Conservation (phyloP, 30 jellyfish, hydroid and myxozoan genomes). For the Pseudorhiza aurosa region DNA sequence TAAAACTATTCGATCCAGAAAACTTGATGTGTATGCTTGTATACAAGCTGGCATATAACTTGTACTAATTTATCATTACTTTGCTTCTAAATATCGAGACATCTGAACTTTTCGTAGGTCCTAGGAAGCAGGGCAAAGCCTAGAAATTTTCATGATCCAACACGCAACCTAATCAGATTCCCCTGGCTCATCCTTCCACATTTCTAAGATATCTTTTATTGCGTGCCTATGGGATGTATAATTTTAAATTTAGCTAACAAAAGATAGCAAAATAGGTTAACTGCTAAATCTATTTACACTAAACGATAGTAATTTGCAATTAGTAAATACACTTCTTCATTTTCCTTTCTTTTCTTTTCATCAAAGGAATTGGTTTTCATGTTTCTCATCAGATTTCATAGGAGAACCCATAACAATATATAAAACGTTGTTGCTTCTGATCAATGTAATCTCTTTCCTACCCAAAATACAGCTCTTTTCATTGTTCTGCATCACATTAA, state of each 20-base stretch:
- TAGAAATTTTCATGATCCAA: no score
- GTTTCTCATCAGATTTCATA: slow-evolving; percentile 2
- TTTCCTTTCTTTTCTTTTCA: not conserved
- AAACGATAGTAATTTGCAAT: not conserved
- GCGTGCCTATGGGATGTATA: not conserved
- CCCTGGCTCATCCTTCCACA: no score
- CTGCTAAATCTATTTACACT: not conserved
- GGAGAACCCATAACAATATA: slow-evolving; percentile 13
- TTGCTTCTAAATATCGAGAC: no score
- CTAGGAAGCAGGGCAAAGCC: no score
- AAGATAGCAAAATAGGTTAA: not conserved
- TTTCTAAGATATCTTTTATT: no score
- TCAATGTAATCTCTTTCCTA: slow-evolving; percentile 11
- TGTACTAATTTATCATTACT: no score
- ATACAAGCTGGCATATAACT: no score
- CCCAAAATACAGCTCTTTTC: not conserved
- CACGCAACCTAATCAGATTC: no score
- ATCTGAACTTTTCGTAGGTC: no score
- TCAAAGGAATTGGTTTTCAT: not conserved
- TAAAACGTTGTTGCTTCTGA: not conserved
- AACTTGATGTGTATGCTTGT: no score
- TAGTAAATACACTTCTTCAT: not conserved
- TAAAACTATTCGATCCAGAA: no score
- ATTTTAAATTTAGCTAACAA: not conserved
- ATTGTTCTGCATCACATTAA: not conserved